Base-by-base conservation (phyloP, 2,797 vertebrate species). In the Paedocypris micromegethes region DNA sequence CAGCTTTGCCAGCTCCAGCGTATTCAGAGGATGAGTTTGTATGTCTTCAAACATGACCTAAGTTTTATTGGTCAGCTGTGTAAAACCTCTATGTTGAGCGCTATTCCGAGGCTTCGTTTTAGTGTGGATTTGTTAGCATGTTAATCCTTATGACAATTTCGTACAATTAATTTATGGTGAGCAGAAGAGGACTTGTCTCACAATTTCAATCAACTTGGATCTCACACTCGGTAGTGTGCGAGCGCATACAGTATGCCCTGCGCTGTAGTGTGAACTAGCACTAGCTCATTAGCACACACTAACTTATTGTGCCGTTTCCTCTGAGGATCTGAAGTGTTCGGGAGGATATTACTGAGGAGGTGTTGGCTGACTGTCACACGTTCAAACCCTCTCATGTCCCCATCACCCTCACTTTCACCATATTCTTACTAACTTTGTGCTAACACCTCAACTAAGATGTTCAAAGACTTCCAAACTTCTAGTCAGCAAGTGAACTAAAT, bases 31-130 rank as follows among this genome's bases (percentile, higher is more conserved):
- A 63, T 50, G 51, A 75, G 58, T 55, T 40, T 7, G 50, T 42
- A 66, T 56, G 70, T 76, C 72, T 76, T 61, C 55, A 40, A 68
- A 66, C 50, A 72, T 53, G 67, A 81, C 65, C 75, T 49, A 66
- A 39, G 54, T 23, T 39, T 23, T 69, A 61, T 66, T 49, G 41
- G 71, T 80, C 63, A 73, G 73, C 79, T 48, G 3, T 38, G 55
- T 59, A 65, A 58, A 43, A 64, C 44, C 39, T 42, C 2, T 2
- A 62, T 2, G 5, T 52, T 4, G 54, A 37, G 23, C 23, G 23
- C 23, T 23, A 54, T 5, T 40, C 9, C 40, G 4, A 58, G 42
- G 49, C n/a, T 9, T 49, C 41, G 60, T 9, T 62, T 51, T 39
- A 38, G 23, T 51, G 7, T 41, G 48, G 7, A 23, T 4, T 63